Evolutionary conservation across 2,888 invertebrate species (phyloP), one percentile per base, ranked within the genome.

Genomic region (Philopedon plagiatum): DNA sequence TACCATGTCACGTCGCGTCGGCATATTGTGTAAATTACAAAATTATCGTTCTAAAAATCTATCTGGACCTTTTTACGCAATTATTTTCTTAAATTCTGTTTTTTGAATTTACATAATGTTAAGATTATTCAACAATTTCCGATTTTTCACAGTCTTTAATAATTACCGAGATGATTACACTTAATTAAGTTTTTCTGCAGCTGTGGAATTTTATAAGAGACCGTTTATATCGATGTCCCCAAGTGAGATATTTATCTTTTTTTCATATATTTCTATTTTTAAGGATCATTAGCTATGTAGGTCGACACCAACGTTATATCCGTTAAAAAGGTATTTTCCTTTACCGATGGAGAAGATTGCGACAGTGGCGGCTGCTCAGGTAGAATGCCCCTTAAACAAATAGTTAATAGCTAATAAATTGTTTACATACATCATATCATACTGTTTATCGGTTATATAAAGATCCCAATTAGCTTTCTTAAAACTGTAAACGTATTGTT

Each of bases 91-190:
- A 21, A 58, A 34, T 5, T 21, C 2, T 57, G 2, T 15, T n/a
- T 60, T 9, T 23, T 13, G 5, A 26, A 60, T 57, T 44, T 39
- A 66, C 65, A 67, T 67, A 67, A 67, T 58, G 49, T 49, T 34
- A 29, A 60, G 49, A 60, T 68, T 68, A 49, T 68, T 41, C 61
- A 56, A 19, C 58, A 64, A 63, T 71, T 71, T 58, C 41, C 49
- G 58, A 64, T 64, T 71, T 71, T 71, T 71, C 64, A 71, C 71
- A 41, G 64, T 29, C 26, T 34, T 51, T 34, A 26, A 44, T 62
- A 69, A 62, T 60, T 61, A 62, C 32, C 18, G 41, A 29, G 13
- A 44, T 46, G 37, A 63, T 70, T 49, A 49, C 15, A 51, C 46
- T 63, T 62, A 70, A 70, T 70, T 63, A 63, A 21, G 60, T 37